Evolutionary conservation across 2,113 vertebrate species (phyloP), one percentile per base, ranked within the genome.

Genomic region (Petrocephalus microphthalmus): DNA sequence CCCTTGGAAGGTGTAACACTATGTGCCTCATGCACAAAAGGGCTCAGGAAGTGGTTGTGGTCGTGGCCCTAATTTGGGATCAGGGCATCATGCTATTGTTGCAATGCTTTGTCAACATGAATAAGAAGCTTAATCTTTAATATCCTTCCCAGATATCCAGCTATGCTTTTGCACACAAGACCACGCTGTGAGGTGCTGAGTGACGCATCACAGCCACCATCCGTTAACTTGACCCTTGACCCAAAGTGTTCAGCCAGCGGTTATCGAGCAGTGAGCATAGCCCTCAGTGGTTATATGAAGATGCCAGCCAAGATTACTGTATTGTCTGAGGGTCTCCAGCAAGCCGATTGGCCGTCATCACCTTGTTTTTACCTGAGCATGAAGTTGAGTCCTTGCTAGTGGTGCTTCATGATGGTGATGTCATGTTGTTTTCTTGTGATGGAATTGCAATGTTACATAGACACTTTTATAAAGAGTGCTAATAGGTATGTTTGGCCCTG

Each of bases 261-360:
- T 17, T 78, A 19, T 17, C 17, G 71, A 78, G 71, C 29, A 6
- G 29, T 17, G 1, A 89, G 93, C 93, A 93, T 93, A 89, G 90
- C 87, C 92, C 64, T 22, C 53, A 8, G 54, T n/a, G 6, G 1
- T 22, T 42, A 74, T 37, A 57, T 60, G 60, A 25, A 10, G 5
- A 13, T 74, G 20, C 25, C n/a, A 74, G 22, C 7, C 45, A 47
- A 4, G 81, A 13, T 51, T 7, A n/a, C 22, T 22, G 20, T 5
- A 83, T 52, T 52, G 45, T 42, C 49, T 85, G 52, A 54, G 84
- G 52, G 53, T 49, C 52, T 33, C 25, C 29, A 37, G 51, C 29
- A 17, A n/a, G 84, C 25, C 19, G 54, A 85, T 33, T 51, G 7
- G n/a, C 51, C 29, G n/a, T 13, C 84, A 29, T 85, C 84, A 54